Evolutionary conservation across 1,140 invertebrate genomes (phyloP).

Genomic region (Papilio polytes): DNA sequence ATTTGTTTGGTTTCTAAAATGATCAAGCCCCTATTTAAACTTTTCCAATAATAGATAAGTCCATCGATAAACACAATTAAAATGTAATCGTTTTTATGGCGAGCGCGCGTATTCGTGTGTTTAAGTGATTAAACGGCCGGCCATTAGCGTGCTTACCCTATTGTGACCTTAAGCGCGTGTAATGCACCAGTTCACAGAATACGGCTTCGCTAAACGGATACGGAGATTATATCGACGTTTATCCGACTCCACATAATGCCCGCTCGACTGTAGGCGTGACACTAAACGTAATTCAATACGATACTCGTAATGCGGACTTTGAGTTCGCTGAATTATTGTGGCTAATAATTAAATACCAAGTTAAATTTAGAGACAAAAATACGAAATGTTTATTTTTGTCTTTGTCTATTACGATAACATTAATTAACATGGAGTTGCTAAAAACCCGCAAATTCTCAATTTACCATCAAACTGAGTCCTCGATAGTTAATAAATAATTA

Average conservation of each 20-base stretch:
- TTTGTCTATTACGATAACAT: too few relatives aligned
- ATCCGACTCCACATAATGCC: constrained; percentile 44
- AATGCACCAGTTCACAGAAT: constrained; percentile 54
- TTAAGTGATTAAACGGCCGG: constrained; percentile 17
- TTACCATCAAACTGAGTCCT: too few relatives aligned
- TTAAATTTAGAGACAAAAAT: not conserved
- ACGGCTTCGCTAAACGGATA: constrained; percentile 77
- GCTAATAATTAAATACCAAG: not conserved
- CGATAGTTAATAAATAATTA: too few relatives aligned
- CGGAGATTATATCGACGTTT: constrained; percentile 64
- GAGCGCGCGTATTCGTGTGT: not conserved
- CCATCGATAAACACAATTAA: not conserved
- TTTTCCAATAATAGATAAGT: not conserved
- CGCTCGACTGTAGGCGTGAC: constrained; percentile 21
- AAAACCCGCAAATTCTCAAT: too few relatives aligned
- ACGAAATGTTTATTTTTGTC: not conserved
- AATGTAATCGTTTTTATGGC: not conserved
- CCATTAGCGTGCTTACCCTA: constrained; percentile 38
- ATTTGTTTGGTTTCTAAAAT: too few relatives aligned
- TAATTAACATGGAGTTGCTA: too few relatives aligned
- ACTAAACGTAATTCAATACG: constrained; percentile 27
- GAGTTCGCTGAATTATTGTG: not conserved
- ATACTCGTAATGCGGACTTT: not conserved
- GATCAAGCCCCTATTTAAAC: too few relatives aligned
- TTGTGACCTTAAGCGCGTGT: constrained; percentile 55